phyloP scores from a whole-genome alignment of 2,888 invertebrate species.

The Tipula vernalis region DNA sequence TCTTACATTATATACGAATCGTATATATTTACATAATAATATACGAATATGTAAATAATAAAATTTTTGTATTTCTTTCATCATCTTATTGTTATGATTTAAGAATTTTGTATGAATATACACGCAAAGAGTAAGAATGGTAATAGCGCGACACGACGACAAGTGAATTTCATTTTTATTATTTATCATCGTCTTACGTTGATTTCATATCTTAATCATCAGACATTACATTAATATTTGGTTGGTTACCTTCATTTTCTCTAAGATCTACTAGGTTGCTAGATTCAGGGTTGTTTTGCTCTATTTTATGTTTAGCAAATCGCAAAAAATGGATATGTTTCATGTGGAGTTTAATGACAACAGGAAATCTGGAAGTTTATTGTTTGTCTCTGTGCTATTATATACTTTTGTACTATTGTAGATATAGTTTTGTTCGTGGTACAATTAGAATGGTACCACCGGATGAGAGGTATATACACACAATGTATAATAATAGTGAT shows the following conservation, averaged over 20 bases:
- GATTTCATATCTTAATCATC: neutral
- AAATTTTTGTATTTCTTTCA: neutral
- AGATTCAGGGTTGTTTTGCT: neutral
- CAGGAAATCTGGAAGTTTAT: slow-evolving; percentile 4
- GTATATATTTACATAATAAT: neutral
- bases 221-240: neutral
- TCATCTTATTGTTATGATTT: neutral
- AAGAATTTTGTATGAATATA: neutral
- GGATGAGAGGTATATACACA: neutral
- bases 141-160: neutral
- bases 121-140: neutral
- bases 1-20: neutral
- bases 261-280: neutral
- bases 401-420: too few relatives aligned
- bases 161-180: neutral
- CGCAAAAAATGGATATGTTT: neutral
- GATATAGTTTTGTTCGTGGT: neutral
- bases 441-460: neutral
- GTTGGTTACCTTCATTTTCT: neutral
- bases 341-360: neutral
- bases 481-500: neutral
- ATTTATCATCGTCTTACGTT: neutral
- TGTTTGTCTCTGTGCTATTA: neutral
- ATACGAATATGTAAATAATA: neutral
- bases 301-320: neutral